Evolutionary conservation across 2,888 invertebrate species (phyloP), one percentile per base, ranked within the genome.

Genomic region (Celastrina argiolus): DNA sequence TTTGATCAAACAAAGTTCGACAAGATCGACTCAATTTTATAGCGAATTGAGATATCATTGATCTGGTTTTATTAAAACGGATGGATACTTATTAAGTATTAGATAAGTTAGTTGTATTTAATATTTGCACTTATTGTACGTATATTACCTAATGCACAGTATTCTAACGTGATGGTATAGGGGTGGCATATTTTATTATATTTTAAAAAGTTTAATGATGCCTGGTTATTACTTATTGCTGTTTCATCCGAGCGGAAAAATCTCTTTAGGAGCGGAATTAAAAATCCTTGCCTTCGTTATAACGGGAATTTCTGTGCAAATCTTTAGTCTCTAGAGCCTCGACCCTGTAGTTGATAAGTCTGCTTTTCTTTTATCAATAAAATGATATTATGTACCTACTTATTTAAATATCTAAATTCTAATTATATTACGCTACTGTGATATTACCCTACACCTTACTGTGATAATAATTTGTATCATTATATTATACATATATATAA

Each of bases 271-370:
- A 51, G 51, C 5, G 51, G 51, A 22, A 51, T 51, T 51, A 51
- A 51, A 51, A 51, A 51, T 51, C 22, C 51, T 51, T 51, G 51
- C 51, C 51, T 51, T 51, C 22, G 51, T 51, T 51, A 51, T 51
- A 26, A 26, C 51, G 12, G 22, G 22, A 51, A 51, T 26, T 26
- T 51, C 51, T 51, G 51, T 51, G 51, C 51, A 51, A 51, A 51
- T 51, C 22, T 14, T 22, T 10, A 51, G 51, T 51, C 51, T 18
- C 51, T 51, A 26, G 51, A 26, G 51, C 51, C 12, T 51, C 51
- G 51, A 26, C 51, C 22, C 51, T 51, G 14, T 26, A 51, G 22
- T 51, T 51, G 22, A 51, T 51, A 26, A 51, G 51, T 51, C 51
- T 51, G 51, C 51, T 51, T 14, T 51, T 14, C 12, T 51, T 51